Percentiles rank a stretch among this genome's conserved stretches.
These are phyloP conservation scores for Drosophila serrata DNA, from an alignment of 1,140 invertebrate genomes.

Conservation along the genomic window DNA sequence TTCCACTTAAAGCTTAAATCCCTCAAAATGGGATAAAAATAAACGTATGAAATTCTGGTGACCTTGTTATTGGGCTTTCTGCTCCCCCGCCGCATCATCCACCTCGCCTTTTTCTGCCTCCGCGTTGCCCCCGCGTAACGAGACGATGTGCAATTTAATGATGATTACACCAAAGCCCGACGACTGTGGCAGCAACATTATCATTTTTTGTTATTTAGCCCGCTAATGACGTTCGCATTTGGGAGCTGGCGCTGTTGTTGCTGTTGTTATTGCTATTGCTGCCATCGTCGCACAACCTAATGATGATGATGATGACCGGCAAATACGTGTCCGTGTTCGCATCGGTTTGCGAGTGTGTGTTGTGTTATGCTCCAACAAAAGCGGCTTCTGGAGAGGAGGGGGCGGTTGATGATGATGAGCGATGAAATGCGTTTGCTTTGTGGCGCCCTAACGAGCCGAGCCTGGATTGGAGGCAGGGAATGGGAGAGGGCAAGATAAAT, in stretches of 20 bases:
- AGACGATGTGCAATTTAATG: conserved; percentile 74
- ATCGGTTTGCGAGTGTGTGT: conserved; percentile 19
- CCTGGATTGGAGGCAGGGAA: conserved; percentile 8
- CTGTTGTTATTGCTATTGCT: conserved; percentile 27
- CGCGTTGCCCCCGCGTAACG: conserved; percentile 12
- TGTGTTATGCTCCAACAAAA: conserved; percentile 63
- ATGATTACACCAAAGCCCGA: conserved; percentile 76
- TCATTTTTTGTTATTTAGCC: conserved; percentile 84
- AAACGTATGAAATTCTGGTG: conserved; percentile 31
- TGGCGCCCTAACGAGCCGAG: conserved; percentile 69
- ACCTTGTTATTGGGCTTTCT: conserved; percentile 38
- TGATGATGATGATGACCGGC: conserved; percentile 84
- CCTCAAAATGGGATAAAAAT: conserved; percentile 18
- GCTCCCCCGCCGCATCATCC: not conserved
- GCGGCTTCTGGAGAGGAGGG: conserved; percentile 35
- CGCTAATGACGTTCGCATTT: conserved; percentile 83
- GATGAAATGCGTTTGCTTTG: conserved; percentile 75
- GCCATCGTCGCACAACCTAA: conserved; percentile 63
- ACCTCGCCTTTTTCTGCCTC: conserved; percentile 6
- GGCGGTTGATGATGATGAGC: conserved; percentile 70
- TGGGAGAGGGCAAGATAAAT: conserved; percentile 39
- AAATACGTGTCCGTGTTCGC: conserved; percentile 35
- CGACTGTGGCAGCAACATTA: conserved; percentile 71
- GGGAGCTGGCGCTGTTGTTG: conserved; percentile 36
- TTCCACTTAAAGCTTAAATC: not conserved